Percentiles rank a stretch among this genome's conserved stretches.
Conservation (phyloP, 2,797 vertebrate genomes). For the Periparus ater region DNA sequence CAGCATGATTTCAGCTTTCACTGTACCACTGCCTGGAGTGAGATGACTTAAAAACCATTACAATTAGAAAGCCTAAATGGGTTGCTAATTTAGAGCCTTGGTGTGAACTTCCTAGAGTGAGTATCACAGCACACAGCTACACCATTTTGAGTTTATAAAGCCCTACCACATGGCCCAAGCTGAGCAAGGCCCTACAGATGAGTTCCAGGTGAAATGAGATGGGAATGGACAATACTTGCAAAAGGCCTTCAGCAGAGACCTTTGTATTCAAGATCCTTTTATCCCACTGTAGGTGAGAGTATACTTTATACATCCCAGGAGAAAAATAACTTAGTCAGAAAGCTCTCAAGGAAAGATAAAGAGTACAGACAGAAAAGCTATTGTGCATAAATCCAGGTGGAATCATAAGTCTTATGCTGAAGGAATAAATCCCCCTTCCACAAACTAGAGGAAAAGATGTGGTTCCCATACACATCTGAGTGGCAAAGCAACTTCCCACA, state of each 20-base stretch:
- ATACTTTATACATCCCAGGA: slow-evolving; percentile 58
- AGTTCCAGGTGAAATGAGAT: slow-evolving; percentile 42
- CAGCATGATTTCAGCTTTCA: slow-evolving; percentile 39
- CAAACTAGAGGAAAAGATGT: slow-evolving; percentile 27
- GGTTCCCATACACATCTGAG: slow-evolving; percentile 45
- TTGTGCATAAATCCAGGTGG: slow-evolving; percentile 53
- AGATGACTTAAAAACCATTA: slow-evolving; percentile 4
- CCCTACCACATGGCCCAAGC: background rate
- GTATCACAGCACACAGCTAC: background rate
- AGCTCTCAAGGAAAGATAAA: slow-evolving; percentile 53
- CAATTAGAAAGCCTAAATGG: slow-evolving; percentile 20
- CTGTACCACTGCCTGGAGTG: background rate
- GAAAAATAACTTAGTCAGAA: slow-evolving; percentile 57
- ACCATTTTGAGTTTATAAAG: background rate
- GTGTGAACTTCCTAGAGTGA: background rate
- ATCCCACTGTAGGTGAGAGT: slow-evolving; percentile 49
- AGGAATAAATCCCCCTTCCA: slow-evolving; percentile 51
- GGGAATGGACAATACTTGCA: background rate
- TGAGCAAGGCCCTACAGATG: background rate
- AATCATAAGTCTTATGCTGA: slow-evolving; percentile 59
- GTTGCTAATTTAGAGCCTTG: background rate
- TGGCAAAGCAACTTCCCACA: slow-evolving; percentile 56
- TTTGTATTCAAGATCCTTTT: slow-evolving; percentile 34
- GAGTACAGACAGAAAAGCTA: slow-evolving; percentile 57
- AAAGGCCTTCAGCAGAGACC: slow-evolving; percentile 18